These are phyloP conservation scores for Serilophus lunatus DNA, from an alignment of 2,113 vertebrate genomes.

Conservation along the genomic window DNA sequence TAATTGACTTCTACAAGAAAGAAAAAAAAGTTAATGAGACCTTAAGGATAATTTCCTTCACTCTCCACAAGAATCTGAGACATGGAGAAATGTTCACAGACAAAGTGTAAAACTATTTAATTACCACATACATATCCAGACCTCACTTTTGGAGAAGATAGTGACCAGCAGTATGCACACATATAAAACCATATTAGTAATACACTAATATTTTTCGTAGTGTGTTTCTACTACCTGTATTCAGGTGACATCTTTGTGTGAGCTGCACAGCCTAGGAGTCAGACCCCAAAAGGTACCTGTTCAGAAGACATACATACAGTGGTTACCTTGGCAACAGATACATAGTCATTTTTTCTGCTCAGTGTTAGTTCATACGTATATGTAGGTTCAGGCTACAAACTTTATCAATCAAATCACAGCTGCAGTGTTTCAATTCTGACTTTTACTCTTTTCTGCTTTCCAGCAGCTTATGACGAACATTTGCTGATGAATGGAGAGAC, in stretches of 20 bases:
- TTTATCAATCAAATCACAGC: constrained; percentile 3
- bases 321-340: constrained; percentile 19
- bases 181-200: background rate
- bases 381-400: background rate
- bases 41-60: background rate
- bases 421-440: background rate
- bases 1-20: no score
- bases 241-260: background rate
- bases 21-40: background rate
- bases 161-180: background rate
- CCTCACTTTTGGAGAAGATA: background rate
- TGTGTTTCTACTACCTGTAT: background rate
- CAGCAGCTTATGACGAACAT: background rate
- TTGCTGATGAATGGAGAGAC: background rate
- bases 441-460: background rate
- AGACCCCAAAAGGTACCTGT: background rate
- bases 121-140: background rate
- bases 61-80: background rate
- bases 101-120: background rate
- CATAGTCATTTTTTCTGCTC: background rate
- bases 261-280: background rate
- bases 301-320: background rate
- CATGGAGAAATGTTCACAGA: background rate
- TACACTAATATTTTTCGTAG: background rate
- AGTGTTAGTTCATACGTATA: background rate